Evolutionary conservation across 2,797 vertebrate genomes (phyloP).

Genomic region (Taenioides sp.): DNA sequence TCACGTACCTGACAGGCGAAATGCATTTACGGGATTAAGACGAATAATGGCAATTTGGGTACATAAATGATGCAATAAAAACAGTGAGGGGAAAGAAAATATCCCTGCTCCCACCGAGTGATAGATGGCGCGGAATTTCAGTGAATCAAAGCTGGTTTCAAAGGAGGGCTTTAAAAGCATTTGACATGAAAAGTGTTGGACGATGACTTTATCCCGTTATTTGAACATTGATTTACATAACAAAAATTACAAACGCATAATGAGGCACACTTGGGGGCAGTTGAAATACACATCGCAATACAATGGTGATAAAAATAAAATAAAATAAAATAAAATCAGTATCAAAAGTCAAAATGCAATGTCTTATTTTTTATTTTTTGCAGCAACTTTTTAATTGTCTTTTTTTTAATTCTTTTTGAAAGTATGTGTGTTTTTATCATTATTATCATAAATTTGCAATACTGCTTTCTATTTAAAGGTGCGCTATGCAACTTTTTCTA

Average conservation of each 20-base stretch:
- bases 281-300: background rate
- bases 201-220: background rate
- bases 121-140: constrained; percentile 41
- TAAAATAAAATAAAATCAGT: too few species aligned
- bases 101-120: constrained; percentile 31
- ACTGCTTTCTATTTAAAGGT: too few species aligned
- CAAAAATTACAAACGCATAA: background rate
- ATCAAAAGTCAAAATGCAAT: too few species aligned
- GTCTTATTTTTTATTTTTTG: too few species aligned
- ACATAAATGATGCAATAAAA: constrained; percentile 64
- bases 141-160: constrained; percentile 4
- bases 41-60: constrained; percentile 60
- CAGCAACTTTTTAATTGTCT: too few species aligned
- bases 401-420: too few species aligned
- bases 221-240: background rate
- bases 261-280: background rate
- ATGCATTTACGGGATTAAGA: constrained; percentile 60
- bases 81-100: constrained; percentile 32
- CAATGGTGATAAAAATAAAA: too few species aligned
- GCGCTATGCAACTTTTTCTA: too few species aligned
- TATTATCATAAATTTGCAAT: too few species aligned
- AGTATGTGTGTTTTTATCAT: too few species aligned
- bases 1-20: constrained; percentile 63
- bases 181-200: constrained; percentile 9
- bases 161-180: constrained; percentile 17